These are phyloP conservation scores for Clistopyga incitator DNA, from an alignment of 2,888 invertebrate species.

Conservation along the genomic window DNA sequence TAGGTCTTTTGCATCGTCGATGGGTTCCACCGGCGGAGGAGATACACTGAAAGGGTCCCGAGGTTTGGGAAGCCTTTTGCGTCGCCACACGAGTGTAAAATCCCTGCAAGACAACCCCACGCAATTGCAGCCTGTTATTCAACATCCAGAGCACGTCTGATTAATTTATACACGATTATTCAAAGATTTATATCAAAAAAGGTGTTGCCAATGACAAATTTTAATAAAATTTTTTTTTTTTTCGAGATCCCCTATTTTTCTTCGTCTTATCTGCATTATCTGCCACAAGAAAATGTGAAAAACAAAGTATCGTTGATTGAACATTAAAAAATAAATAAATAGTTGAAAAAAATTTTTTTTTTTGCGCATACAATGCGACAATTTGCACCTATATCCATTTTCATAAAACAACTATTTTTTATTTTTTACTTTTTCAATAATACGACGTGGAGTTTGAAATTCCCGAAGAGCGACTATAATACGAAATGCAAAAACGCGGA, in stretches of 20 bases:
- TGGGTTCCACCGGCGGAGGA: constrained; percentile 83
- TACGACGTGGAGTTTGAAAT: not conserved
- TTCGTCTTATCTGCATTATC: too few species aligned
- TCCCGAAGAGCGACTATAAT: not conserved
- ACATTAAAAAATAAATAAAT: too few species aligned
- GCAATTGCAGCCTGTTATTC: constrained; percentile 83
- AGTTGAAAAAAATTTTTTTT: too few species aligned
- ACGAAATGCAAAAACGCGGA: constrained; percentile 15
- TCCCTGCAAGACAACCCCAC: constrained; percentile 83
- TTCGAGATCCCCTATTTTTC: not conserved
- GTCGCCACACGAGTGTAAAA: constrained; percentile 84
- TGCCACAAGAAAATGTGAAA: too few species aligned
- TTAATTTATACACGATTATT: constrained; percentile 64
- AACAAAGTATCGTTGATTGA: too few species aligned
- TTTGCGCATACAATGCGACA: too few species aligned
- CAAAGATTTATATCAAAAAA: not conserved
- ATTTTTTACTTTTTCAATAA: not conserved
- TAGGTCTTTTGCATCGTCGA: constrained; percentile 84
- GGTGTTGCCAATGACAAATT: not conserved
- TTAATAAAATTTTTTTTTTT: not conserved
- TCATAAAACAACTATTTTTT: too few species aligned
- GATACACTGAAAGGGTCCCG: constrained; percentile 83
- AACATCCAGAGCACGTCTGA: constrained; percentile 83
- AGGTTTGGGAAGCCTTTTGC: constrained; percentile 83
- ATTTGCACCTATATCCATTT: too few species aligned